A percentile compares a stretch with the other conserved stretches of the same genome.
Conservation (phyloP, 2,797 vertebrate species). For the Micropoecilia bifurca region DNA sequence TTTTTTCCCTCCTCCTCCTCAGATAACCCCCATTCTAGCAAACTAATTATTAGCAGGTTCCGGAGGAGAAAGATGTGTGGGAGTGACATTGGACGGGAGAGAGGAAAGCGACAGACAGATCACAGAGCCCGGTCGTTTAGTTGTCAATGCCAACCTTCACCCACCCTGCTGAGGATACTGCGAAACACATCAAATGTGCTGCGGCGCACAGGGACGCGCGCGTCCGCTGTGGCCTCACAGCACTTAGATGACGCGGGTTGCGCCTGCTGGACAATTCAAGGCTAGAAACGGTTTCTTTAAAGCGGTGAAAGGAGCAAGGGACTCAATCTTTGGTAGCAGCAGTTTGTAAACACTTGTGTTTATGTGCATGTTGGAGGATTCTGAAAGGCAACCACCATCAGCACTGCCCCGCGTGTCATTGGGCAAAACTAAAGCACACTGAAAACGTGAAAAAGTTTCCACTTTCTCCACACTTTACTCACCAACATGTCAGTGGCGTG, state of each 20-base stretch:
- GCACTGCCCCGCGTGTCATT: constrained; percentile 16
- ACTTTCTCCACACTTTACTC: constrained; percentile 59
- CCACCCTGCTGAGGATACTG: constrained; percentile 46
- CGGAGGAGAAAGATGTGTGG: constrained; percentile 52
- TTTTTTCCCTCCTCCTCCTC: constrained; percentile 43
- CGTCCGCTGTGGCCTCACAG: constrained; percentile 37
- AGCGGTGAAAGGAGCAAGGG: constrained; percentile 42
- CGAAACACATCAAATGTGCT: constrained; percentile 67
- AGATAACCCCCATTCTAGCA: constrained; percentile 59
- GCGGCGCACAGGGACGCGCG: constrained; percentile 23
- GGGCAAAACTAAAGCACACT: neutral
- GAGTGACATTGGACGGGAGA: constrained; percentile 43
- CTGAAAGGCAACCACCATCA: constrained; percentile 2
- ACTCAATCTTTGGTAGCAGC: constrained; percentile 49
- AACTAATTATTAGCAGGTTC: constrained; percentile 70
- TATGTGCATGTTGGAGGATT: constrained; percentile 8
- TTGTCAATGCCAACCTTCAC: constrained; percentile 47
- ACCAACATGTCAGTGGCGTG: constrained; percentile 98
- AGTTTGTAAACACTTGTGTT: constrained; percentile 41
- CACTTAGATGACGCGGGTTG: constrained; percentile 48
- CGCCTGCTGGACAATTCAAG: constrained; percentile 48
- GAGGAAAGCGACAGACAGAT: constrained; percentile 44
- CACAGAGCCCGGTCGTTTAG: constrained; percentile 54
- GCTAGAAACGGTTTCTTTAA: constrained; percentile 55
- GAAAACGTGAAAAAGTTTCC: constrained; percentile 9